Conservation (phyloP, 2,797 vertebrate genomes). For the Acanthornis magna region DNA sequence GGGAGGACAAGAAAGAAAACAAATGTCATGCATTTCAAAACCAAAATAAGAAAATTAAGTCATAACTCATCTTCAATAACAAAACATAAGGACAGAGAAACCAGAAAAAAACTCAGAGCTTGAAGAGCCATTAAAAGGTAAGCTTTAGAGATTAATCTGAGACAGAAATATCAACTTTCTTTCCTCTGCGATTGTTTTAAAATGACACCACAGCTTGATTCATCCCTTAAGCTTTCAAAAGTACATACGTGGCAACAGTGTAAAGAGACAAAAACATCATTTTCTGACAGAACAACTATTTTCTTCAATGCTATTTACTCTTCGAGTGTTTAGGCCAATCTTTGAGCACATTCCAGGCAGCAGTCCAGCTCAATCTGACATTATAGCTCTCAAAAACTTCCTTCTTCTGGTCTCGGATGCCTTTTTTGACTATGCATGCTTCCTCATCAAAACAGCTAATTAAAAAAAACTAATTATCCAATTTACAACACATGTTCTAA, state of each 20-base stretch:
- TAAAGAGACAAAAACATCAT: not conserved
- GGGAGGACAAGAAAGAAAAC: not conserved
- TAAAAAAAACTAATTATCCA: constrained; percentile 8
- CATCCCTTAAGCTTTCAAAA: not conserved
- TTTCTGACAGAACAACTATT: not conserved
- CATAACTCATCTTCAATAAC: not conserved
- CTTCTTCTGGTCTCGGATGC: not conserved
- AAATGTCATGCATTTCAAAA: not conserved
- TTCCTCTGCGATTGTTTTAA: not conserved
- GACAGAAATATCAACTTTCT: not conserved
- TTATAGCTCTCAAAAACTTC: not conserved
- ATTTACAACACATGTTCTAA: constrained; percentile 7
- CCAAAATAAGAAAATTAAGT: not conserved
- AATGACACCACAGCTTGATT: not conserved
- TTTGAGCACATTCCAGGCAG: not conserved
- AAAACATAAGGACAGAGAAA: not conserved
- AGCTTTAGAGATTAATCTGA: not conserved
- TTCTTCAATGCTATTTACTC: not conserved
- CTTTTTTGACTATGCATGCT: not conserved
- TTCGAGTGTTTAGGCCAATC: not conserved
- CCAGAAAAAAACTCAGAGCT: not conserved
- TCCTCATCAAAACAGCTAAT: constrained; percentile 9
- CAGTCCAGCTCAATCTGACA: not conserved
- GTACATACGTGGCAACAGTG: not conserved
- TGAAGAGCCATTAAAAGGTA: not conserved